phyloP scores from a whole-genome alignment of 2,888 invertebrate genomes.

The Tipula helvola region DNA sequence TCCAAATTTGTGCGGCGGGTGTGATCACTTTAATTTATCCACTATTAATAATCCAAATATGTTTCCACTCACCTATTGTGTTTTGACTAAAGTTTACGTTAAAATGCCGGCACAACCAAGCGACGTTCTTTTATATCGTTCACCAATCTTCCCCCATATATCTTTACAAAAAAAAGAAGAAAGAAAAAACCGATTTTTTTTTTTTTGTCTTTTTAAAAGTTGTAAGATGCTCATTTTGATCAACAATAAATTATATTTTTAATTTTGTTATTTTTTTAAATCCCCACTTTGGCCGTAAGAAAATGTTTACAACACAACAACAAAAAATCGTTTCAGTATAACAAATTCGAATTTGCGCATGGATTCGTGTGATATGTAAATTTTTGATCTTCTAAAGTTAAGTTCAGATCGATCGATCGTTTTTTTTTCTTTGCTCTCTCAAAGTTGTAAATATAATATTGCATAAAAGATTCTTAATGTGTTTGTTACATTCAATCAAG shows the following conservation, averaged over 20 bases:
- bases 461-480: neutral
- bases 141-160: neutral
- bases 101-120: neutral
- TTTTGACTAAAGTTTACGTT: neutral
- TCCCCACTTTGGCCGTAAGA: neutral
- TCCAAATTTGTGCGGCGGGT: neutral
- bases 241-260: neutral
- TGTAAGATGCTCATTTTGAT: neutral
- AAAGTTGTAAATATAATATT: neutral
- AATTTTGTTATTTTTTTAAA: neutral
- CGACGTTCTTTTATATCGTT: slow-evolving; percentile 4
- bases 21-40: neutral
- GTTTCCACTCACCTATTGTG: neutral
- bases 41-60: neutral
- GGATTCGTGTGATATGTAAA: neutral
- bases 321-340: neutral
- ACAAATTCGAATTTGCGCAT: neutral
- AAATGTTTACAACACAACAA: neutral
- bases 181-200: neutral
- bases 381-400: neutral
- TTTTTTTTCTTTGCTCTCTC: neutral
- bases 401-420: neutral
- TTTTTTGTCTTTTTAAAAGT: neutral
- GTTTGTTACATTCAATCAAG: neutral
- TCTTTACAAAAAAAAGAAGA: neutral